Conservation (phyloP, 2,797 vertebrate species). For the Hapalemur alaotrensis region DNA sequence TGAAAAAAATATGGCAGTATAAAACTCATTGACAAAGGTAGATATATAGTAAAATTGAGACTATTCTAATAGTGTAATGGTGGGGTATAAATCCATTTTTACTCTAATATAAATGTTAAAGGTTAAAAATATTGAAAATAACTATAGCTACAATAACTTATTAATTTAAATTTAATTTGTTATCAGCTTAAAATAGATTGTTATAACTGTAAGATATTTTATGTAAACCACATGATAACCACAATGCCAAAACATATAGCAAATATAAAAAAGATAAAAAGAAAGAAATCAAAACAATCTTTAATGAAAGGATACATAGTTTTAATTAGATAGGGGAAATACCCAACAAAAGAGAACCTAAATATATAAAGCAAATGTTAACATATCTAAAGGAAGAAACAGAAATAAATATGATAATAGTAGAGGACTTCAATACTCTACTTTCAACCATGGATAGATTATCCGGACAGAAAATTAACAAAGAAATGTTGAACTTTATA, state of each 20-base stretch:
- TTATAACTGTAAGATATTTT: not conserved
- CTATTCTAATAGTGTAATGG: not conserved
- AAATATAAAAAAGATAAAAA: not conserved
- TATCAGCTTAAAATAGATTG: not conserved
- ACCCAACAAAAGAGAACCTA: not conserved
- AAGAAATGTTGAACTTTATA: not conserved
- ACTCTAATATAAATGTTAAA: not conserved
- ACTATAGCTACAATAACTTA: not conserved
- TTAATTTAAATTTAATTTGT: not conserved
- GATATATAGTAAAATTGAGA: not conserved
- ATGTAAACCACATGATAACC: not conserved
- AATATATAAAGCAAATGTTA: not conserved
- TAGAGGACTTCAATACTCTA: not conserved
- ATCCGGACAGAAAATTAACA: not conserved
- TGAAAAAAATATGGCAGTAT: not conserved
- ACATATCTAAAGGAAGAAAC: not conserved
- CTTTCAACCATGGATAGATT: not conserved
- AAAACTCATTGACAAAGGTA: not conserved
- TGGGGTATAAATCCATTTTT: not conserved
- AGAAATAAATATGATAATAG: not conserved
- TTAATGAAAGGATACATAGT: not conserved
- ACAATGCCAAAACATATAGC: not conserved
- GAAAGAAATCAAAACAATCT: not conserved
- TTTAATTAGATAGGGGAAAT: not conserved
- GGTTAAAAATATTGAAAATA: not conserved